Evolutionary conservation across 2,797 vertebrate genomes (phyloP).

Genomic region (Melanotaenia pygmaea): DNA sequence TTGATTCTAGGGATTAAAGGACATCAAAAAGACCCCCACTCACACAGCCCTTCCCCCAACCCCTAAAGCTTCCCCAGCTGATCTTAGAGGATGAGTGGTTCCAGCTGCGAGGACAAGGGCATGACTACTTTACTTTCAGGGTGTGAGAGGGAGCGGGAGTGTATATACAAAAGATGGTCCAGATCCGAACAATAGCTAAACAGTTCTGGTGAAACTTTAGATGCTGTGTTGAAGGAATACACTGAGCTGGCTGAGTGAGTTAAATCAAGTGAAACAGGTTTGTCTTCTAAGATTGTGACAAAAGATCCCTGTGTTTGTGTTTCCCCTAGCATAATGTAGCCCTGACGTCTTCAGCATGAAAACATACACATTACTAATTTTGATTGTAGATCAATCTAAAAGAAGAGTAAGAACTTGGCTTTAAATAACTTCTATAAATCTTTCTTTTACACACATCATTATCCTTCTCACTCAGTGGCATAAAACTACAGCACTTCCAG

Average conservation of each 20-base stretch:
- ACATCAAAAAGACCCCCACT: slow-evolving; percentile 70
- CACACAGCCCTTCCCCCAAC: slow-evolving; percentile 44
- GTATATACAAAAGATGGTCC: slow-evolving; percentile 60
- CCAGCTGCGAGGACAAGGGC: slow-evolving; percentile 71
- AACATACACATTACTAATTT: slow-evolving; percentile 1
- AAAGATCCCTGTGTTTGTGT: slow-evolving; percentile 14
- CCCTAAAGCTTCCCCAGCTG: slow-evolving; percentile 40
- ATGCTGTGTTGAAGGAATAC: slow-evolving; percentile 53
- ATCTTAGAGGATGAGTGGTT: slow-evolving; percentile 74
- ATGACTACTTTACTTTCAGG: slow-evolving; percentile 53
- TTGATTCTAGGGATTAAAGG: slow-evolving; percentile 76
- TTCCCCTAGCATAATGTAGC: slow-evolving; percentile 11
- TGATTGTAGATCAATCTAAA: slow-evolving; percentile 18
- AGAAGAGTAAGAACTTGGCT: slow-evolving; percentile 1
- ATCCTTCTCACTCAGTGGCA: background rate
- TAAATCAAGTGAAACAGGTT: slow-evolving; percentile 75
- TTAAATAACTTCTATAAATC: background rate
- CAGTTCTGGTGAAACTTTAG: slow-evolving; percentile 73
- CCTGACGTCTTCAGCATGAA: background rate
- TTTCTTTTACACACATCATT: slow-evolving; percentile 1
- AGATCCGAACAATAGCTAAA: slow-evolving; percentile 68
- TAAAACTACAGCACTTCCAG: slow-evolving; percentile 9
- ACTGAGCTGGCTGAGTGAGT: slow-evolving; percentile 42
- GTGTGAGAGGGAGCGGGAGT: slow-evolving; percentile 45
- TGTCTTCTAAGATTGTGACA: slow-evolving; percentile 57